Conservation (phyloP, 1,140 invertebrate species). For the Musca domestica region DNA sequence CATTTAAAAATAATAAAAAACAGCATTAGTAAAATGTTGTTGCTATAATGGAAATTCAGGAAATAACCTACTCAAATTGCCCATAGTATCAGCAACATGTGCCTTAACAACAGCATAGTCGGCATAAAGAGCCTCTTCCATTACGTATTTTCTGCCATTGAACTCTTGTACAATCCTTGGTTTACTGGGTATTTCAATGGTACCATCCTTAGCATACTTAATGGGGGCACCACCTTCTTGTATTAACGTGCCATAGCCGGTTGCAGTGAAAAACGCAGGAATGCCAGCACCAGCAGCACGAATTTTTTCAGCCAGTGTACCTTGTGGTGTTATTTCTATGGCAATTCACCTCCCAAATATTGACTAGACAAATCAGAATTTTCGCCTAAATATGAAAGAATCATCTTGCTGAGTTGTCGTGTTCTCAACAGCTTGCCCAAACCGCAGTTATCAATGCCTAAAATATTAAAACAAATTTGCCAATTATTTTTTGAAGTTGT, state of each 20-base stretch:
- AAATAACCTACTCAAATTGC: constrained; percentile 70
- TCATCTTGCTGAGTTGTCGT: constrained; percentile 86
- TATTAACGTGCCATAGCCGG: constrained; percentile 86
- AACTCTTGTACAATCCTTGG: constrained; percentile 67
- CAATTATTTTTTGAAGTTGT: not conserved
- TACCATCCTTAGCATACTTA: constrained; percentile 77
- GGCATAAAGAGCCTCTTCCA: constrained; percentile 95
- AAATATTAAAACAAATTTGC: not conserved
- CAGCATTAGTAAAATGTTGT: not conserved
- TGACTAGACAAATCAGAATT: constrained; percentile 97
- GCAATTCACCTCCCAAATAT: constrained; percentile 90
- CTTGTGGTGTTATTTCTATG: constrained; percentile 94
- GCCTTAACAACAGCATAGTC: constrained; percentile 97
- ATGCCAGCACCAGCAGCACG: constrained; percentile 95
- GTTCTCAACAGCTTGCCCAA: constrained; percentile 84
- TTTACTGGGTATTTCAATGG: constrained; percentile 66
- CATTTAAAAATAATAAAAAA: not conserved
- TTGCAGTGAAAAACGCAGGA: constrained; percentile 97
- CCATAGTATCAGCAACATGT: constrained; percentile 91
- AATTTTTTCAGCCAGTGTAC: constrained; percentile 90
- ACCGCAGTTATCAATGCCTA: constrained; percentile 92
- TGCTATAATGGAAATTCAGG: too few species aligned
- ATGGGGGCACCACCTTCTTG: constrained; percentile 93
- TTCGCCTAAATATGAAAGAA: constrained; percentile 97
- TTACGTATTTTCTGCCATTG: constrained; percentile 82